Base-by-base conservation (phyloP, 2,888 invertebrate genomes). In the Bombylius major region DNA sequence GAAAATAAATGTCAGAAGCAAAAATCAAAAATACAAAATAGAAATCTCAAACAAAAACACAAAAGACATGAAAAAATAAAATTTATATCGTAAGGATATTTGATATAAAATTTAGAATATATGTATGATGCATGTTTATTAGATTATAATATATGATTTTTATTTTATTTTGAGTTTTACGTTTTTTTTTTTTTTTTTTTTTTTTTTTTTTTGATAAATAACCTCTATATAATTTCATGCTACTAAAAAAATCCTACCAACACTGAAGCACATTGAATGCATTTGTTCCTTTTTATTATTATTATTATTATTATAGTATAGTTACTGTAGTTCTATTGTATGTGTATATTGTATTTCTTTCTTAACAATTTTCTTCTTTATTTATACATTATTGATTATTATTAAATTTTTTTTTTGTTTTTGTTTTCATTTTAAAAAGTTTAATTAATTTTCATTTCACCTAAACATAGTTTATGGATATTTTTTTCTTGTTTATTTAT, bases 251-350 rank as follows among this genome's bases (percentile, higher is more conserved):
- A 52, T 47, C 33, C 53, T 50, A 57, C 50, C 55, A 59, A 59
- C 59, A 59, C 55, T 55, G 59, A 59, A 59, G 53, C 56, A 59
- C 59, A 59, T 59, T 55, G 57, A 59, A 59, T 57, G 55, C 55
- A 55, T 55, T 23, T 23, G 23, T 53, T 47, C 34, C 47, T 50
- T 51, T 34, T 53, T 12, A 47, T 49, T 56, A 39, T 36, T 51
- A 45, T n/a, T 44, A 23, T 13, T 33, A 33, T 47, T 54, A 46
- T 53, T 51, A 44, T 8, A 44, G 34, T 23, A 45, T 32, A 14
- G 3, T 31, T 49, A 13, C 9, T 14, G 33, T 49, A 49, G 33
- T 31, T 49, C 7, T 32, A 49, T 9, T 23, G 23, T 23, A 23
- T 23, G 23, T 23, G 23, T 23, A 23, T 23, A 23, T 23, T 23